Evolutionary conservation across 2,113 vertebrate species (phyloP), one percentile per base, ranked within the genome.

Genomic region (Hucho hucho): DNA sequence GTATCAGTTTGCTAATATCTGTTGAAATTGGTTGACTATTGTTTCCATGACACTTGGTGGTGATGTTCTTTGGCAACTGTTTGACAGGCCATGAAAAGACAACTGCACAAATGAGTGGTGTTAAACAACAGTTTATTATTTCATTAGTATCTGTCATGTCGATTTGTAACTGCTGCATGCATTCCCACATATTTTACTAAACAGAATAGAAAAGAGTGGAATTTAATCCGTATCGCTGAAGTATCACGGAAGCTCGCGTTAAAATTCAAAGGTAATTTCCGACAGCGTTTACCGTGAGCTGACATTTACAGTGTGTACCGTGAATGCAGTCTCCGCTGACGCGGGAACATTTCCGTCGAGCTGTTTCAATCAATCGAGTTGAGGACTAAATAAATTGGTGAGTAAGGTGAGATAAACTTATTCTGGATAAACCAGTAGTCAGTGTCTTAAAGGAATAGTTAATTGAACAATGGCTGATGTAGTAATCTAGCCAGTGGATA

Each of bases 11-110:
- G 58, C 64, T 9, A 46, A 47, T 16, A 43, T 61, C 32, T 22
- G 32, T 22, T 43, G 67, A 69, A 69, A 22, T 46, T 13, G 67
- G 37, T 69, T 59, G n/a, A 59, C 58, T 59, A n/a, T n/a, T 59
- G 58, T 20, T 59, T n/a, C 18, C n/a, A n/a, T 6, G 58, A 59
- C 18, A 56, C 6, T 59, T 12, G 58, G 24, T 61, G n/a, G n/a
- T 22, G 58, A 24, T 61, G 4, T 16, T 18, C 4, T 18, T 53
- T n/a, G n/a, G n/a, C 20, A 24, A 6, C 18, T 14, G 18, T 56
- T 56, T 56, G 53, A 56, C 18, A 18, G 53, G 53, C 53, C 53
- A 56, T 20, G 0, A 56, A 56, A 6, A 56, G 18, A 14, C 53
- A 18, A 56, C 53, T 6, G 13, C 53, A 56, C 14, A 56, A 56